phyloP scores from a whole-genome alignment of 1,140 invertebrate genomes.

The Idris sp. region DNA sequence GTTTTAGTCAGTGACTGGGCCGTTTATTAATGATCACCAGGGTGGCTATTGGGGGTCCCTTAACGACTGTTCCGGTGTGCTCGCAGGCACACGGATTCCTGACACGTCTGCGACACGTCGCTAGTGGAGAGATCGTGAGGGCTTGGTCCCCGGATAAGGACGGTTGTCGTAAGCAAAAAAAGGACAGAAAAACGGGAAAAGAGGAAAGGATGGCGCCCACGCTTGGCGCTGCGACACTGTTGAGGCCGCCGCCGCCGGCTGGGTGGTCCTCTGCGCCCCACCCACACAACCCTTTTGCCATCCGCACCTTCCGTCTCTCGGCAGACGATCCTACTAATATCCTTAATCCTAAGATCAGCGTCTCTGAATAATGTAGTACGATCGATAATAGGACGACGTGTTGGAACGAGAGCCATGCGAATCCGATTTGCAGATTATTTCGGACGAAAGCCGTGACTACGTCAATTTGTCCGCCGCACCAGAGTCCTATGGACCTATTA shows the following conservation, averaged over 20 bases:
- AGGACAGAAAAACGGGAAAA: conserved; percentile 66
- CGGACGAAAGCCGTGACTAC: conserved; percentile 60
- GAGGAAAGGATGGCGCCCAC: conserved; percentile 77
- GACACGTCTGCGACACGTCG: conserved; percentile 55
- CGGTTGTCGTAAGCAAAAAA: conserved; percentile 49
- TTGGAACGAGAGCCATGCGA: conserved; percentile 59
- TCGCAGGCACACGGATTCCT: conserved; percentile 40
- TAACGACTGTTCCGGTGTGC: conserved; percentile 62
- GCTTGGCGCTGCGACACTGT: conserved; percentile 74
- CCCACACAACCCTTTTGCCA: conserved; percentile 69
- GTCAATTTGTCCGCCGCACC: conserved; percentile 62
- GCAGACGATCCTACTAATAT: conserved; percentile 61
- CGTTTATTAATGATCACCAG: conserved; percentile 73
- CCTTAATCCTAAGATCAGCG: conserved; percentile 65
- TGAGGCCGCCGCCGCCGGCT: conserved; percentile 75
- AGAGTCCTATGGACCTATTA: conserved; percentile 24
- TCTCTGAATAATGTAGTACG: conserved; percentile 62
- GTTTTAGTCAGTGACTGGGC: conserved; percentile 66
- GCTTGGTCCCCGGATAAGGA: conserved; percentile 48
- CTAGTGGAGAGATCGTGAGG: conserved; percentile 51
- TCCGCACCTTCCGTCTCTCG: conserved; percentile 65
- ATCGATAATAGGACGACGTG: conserved; percentile 63
- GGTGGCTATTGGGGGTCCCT: conserved; percentile 46
- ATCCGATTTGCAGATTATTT: conserved; percentile 66
- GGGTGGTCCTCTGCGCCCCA: conserved; percentile 76